These are phyloP conservation scores for Aegypius monachus DNA, from an alignment of 2,113 vertebrate genomes.

Conservation along the genomic window DNA sequence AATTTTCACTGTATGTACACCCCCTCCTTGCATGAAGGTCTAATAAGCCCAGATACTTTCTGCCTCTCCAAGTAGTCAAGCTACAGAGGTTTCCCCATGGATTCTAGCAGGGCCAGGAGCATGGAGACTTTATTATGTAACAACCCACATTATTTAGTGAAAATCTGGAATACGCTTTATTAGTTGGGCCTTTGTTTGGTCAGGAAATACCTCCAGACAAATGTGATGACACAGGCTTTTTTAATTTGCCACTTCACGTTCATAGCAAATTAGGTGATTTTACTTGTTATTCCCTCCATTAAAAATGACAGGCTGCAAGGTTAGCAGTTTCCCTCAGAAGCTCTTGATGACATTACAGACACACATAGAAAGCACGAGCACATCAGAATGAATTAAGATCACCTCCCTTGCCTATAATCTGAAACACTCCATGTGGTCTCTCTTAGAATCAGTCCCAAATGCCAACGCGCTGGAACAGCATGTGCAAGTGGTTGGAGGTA, in stretches of 20 bases:
- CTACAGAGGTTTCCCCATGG: not conserved
- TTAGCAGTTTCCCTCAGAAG: conserved; percentile 62
- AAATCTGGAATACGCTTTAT: conserved; percentile 40
- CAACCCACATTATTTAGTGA: conserved; percentile 35
- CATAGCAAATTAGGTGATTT: conserved; percentile 57
- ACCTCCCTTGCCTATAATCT: conserved; percentile 23
- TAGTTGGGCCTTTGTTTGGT: conserved; percentile 43
- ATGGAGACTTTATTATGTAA: conserved; percentile 46
- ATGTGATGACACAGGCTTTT: conserved; percentile 63
- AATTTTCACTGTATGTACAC: not conserved
- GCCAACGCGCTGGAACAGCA: not conserved
- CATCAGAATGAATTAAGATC: conserved; percentile 63
- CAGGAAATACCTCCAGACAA: conserved; percentile 63
- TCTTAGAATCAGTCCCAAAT: conserved; percentile 16
- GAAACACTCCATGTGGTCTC: conserved; percentile 60
- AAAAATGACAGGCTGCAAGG: conserved; percentile 57
- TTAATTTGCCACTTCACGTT: conserved; percentile 57
- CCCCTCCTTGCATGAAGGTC: not conserved
- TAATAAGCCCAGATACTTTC: conserved; percentile 34
- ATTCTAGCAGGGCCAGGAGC: not conserved
- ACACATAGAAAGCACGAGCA: conserved; percentile 50
- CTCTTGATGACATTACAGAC: conserved; percentile 50
- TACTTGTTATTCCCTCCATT: conserved; percentile 26
- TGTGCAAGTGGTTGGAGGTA: conserved; percentile 26
- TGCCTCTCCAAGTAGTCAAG: not conserved